phyloP scores from a whole-genome alignment of 2,113 vertebrate species.

The Petroica traversi region DNA sequence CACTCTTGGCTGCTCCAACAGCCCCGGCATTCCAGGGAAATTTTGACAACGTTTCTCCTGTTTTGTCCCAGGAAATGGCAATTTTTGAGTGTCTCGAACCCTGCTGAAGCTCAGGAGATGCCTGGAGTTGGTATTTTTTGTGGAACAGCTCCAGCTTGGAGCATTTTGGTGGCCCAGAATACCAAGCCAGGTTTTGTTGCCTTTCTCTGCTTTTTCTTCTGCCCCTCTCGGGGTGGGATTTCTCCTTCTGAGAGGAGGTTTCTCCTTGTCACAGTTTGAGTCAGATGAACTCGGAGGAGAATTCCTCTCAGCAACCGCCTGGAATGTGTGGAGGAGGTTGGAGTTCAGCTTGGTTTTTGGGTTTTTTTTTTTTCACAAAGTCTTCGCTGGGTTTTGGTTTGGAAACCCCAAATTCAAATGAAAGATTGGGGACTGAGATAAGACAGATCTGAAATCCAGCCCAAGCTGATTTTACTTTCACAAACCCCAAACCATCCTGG shows the following conservation, averaged over 20 bases:
- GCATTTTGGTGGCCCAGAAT: neutral
- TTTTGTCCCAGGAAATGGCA: neutral
- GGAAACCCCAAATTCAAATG: conserved; percentile 49
- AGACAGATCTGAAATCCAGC: conserved; percentile 35
- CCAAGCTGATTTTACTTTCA: neutral
- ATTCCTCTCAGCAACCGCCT: conserved; percentile 4
- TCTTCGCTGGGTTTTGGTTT: conserved; percentile 55
- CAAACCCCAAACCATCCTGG: conserved; percentile 36
- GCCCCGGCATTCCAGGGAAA: neutral
- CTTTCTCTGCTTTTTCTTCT: neutral
- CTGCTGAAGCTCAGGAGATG: neutral
- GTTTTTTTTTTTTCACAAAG: neutral
- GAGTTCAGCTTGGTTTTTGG: neutral
- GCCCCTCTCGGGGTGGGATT: neutral
- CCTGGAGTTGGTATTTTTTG: neutral
- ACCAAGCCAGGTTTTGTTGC: neutral
- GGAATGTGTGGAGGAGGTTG: conserved; percentile 64
- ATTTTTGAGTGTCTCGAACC: neutral
- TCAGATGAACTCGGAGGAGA: conserved; percentile 5
- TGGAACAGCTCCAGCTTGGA: neutral
- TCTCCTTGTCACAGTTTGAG: conserved; percentile 6
- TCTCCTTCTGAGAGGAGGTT: neutral
- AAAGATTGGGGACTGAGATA: conserved; percentile 56
- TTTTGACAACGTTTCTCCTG: neutral
- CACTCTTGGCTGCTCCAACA: neutral